Base-by-base conservation (phyloP, 2,797 vertebrate genomes). In the Nannoperca obscura region DNA sequence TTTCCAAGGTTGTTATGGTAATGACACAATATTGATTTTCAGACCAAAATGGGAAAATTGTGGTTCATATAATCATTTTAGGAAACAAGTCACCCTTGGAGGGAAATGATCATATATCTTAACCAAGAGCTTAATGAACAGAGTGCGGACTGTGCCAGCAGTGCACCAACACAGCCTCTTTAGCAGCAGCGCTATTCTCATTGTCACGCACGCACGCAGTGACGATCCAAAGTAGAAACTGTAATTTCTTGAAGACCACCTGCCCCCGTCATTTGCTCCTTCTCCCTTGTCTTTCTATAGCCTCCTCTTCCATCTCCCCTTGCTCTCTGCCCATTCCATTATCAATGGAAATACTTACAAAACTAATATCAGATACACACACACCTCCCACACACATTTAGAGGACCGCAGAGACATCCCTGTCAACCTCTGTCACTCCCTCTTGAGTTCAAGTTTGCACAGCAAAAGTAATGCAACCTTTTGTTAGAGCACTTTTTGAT, bases 201-300 rank as follows among this genome's bases (percentile, higher is more conserved):
- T 70, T 78, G 70, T 73, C 74, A 34, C 46, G 49, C 67, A 42
- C 20, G 59, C 47, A 22, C 63, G 14, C 30, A 74, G 69, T 47
- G 1, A 63, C 36, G 60, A 74, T 47, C 46, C 47, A 70, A 87
- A 87, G 85, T 77, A 83, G 80, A 88, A 88, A 78, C 87, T 82
- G 76, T 74, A 76, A 86, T 89, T 90, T 88, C 73, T 71, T 61
- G 60, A 86, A 79, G 68, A 83, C 82, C 84, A 88, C 88, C 80
- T 89, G 84, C 75, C 76, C 58, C 79, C 67, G 60, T 50, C 54
- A 62, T 61, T 85, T 62, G 55, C 66, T 81, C 70, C 72, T 55
- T 55, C 61, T 78, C 70, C 73, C 36, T 75, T 77, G 50, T 80
- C 84, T 85, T 82, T 75, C 60, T 49, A 38, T 22, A 69, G 49